These are phyloP conservation scores for Mesorhabditis sp. DNA, from an alignment of 2,888 invertebrate species.

Conservation along the genomic window DNA sequence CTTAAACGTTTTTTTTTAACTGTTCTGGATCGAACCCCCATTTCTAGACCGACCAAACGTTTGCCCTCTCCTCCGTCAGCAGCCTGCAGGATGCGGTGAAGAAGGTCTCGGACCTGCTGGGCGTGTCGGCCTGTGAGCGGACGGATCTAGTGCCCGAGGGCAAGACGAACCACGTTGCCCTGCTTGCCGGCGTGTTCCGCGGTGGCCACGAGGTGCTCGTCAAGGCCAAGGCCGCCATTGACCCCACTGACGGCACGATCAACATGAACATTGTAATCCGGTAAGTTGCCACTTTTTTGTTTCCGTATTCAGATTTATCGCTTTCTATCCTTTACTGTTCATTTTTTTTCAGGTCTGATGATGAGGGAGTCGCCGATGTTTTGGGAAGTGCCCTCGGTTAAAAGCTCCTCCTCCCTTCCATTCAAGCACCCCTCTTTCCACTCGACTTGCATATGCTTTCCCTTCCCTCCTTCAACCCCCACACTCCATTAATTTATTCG, in stretches of 20 bases:
- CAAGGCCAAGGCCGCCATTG: constrained; percentile 45
- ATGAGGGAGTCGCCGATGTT: not conserved
- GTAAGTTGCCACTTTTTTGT: constrained; percentile 21
- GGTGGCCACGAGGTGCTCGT: constrained; percentile 67
- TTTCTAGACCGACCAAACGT: constrained; percentile 78
- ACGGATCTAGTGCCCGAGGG: constrained; percentile 79
- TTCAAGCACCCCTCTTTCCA: too few relatives aligned
- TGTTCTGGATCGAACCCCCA: constrained; percentile 58
- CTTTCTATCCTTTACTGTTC: not conserved
- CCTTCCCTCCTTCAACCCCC: too few relatives aligned
- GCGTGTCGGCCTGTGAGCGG: constrained; percentile 79
- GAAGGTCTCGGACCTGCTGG: constrained; percentile 70
- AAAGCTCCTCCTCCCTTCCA: too few relatives aligned
- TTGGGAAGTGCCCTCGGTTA: constrained; percentile 5
- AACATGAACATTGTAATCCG: constrained; percentile 50
- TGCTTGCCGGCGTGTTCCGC: constrained; percentile 80
- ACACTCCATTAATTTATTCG: too few relatives aligned
- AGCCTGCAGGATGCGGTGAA: constrained; percentile 65
- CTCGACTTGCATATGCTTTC: too few relatives aligned
- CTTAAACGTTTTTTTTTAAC: constrained; percentile 41
- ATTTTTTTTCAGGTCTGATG: not conserved
- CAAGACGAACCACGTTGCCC: constrained; percentile 76
- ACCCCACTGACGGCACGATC: constrained; percentile 49
- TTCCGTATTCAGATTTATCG: not conserved
- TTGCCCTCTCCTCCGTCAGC: constrained; percentile 76